Percentiles rank a stretch among this genome's conserved stretches.
Evolutionary conservation across 2,888 invertebrate genomes (phyloP).

Genomic region (Oxyteleia sp.): DNA sequence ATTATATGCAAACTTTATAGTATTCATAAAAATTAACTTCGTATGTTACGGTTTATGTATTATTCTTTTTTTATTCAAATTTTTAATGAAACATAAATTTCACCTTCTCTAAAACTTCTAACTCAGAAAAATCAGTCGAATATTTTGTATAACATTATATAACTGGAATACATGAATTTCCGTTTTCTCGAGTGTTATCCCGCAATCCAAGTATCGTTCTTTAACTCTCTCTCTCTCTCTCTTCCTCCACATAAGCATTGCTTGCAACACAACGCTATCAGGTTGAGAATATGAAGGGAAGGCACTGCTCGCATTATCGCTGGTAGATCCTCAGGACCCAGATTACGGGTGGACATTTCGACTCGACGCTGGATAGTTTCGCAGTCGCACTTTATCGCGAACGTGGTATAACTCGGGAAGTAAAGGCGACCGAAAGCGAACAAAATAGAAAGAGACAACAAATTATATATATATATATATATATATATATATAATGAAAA

Average conservation of each 20-base stretch:
- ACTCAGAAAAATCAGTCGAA: too few relatives aligned
- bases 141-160: too few relatives aligned
- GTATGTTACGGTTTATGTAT: too few relatives aligned
- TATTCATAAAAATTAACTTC: too few relatives aligned
- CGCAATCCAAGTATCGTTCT: too few relatives aligned
- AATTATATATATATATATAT: neutral
- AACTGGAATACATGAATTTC: too few relatives aligned
- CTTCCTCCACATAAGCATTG: constrained; percentile 7
- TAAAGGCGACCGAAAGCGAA: constrained; percentile 31
- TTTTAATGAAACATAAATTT: too few relatives aligned
- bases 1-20: too few relatives aligned
- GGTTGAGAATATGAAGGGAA: constrained; percentile 14
- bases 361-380: constrained; percentile 67
- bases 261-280: constrained; percentile 18
- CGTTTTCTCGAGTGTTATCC: too few relatives aligned
- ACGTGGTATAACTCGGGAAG: constrained; percentile 73
- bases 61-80: too few relatives aligned
- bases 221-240: constrained; percentile 9
- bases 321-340: constrained; percentile 55
- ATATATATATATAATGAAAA: constrained; percentile 16
- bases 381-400: constrained; percentile 72
- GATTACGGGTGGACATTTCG: constrained; percentile 74
- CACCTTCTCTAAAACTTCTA: too few relatives aligned
- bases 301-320: constrained; percentile 68
- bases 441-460: constrained; percentile 16